Percentiles rank a stretch among this genome's conserved stretches.
These are phyloP conservation scores for Melieria crassipennis DNA, from an alignment of 2,888 invertebrate genomes.

Conservation along the genomic window DNA sequence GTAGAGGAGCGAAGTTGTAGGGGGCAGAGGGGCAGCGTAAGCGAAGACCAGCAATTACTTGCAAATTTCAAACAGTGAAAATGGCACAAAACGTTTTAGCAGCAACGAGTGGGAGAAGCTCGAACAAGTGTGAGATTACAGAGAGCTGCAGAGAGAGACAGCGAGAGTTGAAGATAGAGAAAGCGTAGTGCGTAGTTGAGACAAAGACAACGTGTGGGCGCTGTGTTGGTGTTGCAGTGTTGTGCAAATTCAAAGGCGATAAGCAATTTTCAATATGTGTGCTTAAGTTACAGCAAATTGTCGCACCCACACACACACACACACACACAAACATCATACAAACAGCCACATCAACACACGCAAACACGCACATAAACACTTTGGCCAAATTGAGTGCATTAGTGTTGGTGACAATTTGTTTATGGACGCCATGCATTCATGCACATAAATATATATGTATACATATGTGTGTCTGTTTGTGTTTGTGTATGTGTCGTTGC, in stretches of 20 bases:
- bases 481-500: conserved; percentile 3
- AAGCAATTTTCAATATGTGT: conserved; percentile 10
- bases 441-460: too few relatives aligned
- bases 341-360: neutral
- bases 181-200: too few relatives aligned
- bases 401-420: too few relatives aligned
- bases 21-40: too few relatives aligned
- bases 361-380: neutral
- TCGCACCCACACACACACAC: conserved; percentile 26
- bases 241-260: neutral
- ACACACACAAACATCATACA: conserved; percentile 7
- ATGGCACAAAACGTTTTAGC: too few relatives aligned
- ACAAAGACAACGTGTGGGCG: too few relatives aligned
- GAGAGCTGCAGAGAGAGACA: neutral
- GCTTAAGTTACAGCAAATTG: conserved; percentile 41
- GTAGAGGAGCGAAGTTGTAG: too few relatives aligned
- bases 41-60: too few relatives aligned
- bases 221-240: neutral
- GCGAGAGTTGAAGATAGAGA: neutral
- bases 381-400: neutral
- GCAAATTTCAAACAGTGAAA: too few relatives aligned
- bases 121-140: too few relatives aligned
- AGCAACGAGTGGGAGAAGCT: too few relatives aligned
- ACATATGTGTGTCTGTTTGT: neutral
- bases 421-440: too few relatives aligned